Conservation (phyloP, 2,888 invertebrate species). For the Dryobota labecula region DNA sequence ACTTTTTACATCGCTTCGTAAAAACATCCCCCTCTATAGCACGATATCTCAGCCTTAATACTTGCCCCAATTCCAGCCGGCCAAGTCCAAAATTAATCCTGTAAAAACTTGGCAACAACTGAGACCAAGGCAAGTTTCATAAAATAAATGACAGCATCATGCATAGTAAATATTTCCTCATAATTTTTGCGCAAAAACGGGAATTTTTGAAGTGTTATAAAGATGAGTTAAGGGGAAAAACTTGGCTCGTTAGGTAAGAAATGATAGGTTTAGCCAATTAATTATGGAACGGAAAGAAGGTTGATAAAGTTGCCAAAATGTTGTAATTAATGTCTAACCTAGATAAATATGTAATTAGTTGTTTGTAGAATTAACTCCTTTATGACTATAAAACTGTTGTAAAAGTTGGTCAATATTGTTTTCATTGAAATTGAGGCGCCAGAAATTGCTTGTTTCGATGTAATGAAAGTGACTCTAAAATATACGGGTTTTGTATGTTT, state of each 20-base stretch:
- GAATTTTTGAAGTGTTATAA: slow-evolving; percentile 40
- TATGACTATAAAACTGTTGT: neutral
- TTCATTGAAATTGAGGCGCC: neutral
- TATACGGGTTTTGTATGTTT: neutral
- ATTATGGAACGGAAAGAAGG: slow-evolving; percentile 29
- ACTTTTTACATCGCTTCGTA: slow-evolving; percentile 54
- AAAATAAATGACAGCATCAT: slow-evolving; percentile 57
- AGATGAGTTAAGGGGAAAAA: slow-evolving; percentile 26
- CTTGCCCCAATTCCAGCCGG: slow-evolving; percentile 35
- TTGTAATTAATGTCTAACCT: slow-evolving; percentile 1
- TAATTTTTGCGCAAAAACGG: slow-evolving; percentile 41
- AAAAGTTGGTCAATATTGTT: neutral
- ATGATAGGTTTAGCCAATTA: slow-evolving; percentile 43
- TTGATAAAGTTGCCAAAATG: slow-evolving; percentile 21
- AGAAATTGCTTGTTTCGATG: neutral
- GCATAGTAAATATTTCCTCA: slow-evolving; percentile 62
- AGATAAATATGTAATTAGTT: neutral
- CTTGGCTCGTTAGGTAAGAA: slow-evolving; percentile 42
- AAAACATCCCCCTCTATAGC: slow-evolving; percentile 39
- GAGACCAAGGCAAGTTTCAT: slow-evolving; percentile 27
- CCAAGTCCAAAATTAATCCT: slow-evolving; percentile 60
- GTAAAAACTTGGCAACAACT: slow-evolving; percentile 63
- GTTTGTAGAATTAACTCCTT: neutral
- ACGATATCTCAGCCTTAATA: slow-evolving; percentile 40
- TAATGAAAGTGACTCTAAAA: neutral